Evolutionary conservation across 2,888 invertebrate species (phyloP).

Genomic region (Dorcus parallelipipedus): DNA sequence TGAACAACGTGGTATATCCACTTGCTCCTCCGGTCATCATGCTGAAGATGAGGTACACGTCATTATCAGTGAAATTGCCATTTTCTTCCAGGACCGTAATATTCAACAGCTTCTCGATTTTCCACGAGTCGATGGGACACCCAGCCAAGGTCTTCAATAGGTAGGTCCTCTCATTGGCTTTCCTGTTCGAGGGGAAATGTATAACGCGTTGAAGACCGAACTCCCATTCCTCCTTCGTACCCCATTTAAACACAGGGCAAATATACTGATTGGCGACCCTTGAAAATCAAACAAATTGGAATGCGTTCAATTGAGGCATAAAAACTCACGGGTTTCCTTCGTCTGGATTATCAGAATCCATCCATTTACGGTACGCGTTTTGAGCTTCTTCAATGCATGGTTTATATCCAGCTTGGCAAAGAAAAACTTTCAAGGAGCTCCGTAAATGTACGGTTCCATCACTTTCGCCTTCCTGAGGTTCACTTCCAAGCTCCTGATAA

Average conservation of each 20-base stretch:
- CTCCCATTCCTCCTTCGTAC: slow-evolving; percentile 75
- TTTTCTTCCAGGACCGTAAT: slow-evolving; percentile 67
- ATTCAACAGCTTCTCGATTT: slow-evolving; percentile 65
- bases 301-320: not conserved
- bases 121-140: slow-evolving; percentile 69
- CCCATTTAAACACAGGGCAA: slow-evolving; percentile 81
- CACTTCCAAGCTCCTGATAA: slow-evolving; percentile 64
- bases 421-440: slow-evolving; percentile 65
- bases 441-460: slow-evolving; percentile 67
- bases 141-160: slow-evolving; percentile 75
- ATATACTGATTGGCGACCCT: slow-evolving; percentile 71
- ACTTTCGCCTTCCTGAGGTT: slow-evolving; percentile 57
- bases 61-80: slow-evolving; percentile 72
- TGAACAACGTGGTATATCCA: slow-evolving; percentile 69
- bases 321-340: slow-evolving; percentile 74
- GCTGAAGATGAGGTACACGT: slow-evolving; percentile 70
- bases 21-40: slow-evolving; percentile 69
- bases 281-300: slow-evolving; percentile 2
- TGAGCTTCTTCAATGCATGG: slow-evolving; percentile 76
- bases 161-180: slow-evolving; percentile 73
- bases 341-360: slow-evolving; percentile 69
- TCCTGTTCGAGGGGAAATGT: slow-evolving; percentile 68
- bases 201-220: slow-evolving; percentile 75
- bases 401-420: slow-evolving; percentile 72
- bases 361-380: slow-evolving; percentile 70